These are phyloP conservation scores for Eupithecia subfuscata DNA, from an alignment of 2,888 invertebrate species.

Conservation along the genomic window DNA sequence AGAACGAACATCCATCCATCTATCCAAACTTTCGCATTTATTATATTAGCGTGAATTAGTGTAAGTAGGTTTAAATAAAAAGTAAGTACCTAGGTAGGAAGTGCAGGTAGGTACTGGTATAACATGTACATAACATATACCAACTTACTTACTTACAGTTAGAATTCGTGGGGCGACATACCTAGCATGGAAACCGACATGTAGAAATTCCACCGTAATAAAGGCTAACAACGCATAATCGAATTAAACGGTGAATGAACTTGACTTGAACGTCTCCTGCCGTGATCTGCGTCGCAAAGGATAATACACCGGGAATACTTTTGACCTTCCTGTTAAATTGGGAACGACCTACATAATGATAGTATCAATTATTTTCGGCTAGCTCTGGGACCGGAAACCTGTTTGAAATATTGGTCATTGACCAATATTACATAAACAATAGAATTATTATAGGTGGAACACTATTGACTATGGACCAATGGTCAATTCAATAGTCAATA, in stretches of 20 bases:
- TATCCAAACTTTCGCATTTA: no score
- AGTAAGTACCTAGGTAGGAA: background rate
- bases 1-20: no score
- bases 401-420: background rate
- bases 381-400: conserved; percentile 3
- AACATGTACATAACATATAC: background rate
- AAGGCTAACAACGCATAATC: conserved; percentile 50
- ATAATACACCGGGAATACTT: conserved; percentile 40
- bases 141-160: background rate
- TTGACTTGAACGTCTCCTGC: conserved; percentile 45
- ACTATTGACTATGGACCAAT: no score
- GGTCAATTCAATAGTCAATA: no score
- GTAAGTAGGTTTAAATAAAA: background rate
- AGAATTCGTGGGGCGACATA: background rate
- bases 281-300: conserved; percentile 35
- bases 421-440: no score
- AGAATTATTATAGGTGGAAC: no score
- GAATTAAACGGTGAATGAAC: conserved; percentile 62
- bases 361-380: conserved; percentile 22
- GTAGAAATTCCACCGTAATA: conserved; percentile 47
- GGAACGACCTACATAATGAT: conserved; percentile 25
- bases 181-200: conserved; percentile 18
- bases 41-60: no score
- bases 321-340: conserved; percentile 27
- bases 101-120: background rate